Conservation (phyloP, 2,888 invertebrate genomes). For the Chymomyza caudatula region DNA sequence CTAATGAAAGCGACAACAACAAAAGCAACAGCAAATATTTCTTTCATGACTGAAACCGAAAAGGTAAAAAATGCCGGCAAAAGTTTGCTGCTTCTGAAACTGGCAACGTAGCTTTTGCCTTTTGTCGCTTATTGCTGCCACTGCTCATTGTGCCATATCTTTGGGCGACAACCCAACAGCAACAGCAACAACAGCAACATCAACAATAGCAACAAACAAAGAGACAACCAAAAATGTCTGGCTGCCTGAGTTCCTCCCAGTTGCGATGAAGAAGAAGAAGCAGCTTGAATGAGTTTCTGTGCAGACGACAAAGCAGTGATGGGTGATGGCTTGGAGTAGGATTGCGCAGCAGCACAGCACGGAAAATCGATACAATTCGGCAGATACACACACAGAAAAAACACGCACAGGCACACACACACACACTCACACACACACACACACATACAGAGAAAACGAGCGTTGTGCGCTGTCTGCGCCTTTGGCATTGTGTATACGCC, state of each 20-base stretch:
- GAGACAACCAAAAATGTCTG: conserved; percentile 16
- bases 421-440: not conserved
- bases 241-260: conserved; percentile 17
- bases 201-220: not conserved
- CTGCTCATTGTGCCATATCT: conserved; percentile 40
- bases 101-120: not conserved
- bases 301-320: conserved; percentile 32
- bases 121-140: not conserved
- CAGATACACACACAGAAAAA: conserved; percentile 56
- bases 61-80: conserved; percentile 33
- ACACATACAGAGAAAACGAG: conserved; percentile 21
- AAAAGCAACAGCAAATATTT: conserved; percentile 1
- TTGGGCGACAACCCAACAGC: conserved; percentile 36
- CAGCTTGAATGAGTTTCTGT: conserved; percentile 20
- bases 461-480: conserved; percentile 27
- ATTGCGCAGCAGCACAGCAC: conserved; percentile 24
- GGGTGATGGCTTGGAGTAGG: conserved; percentile 3
- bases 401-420: conserved; percentile 2
- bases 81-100: not conserved
- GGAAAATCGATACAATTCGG: conserved; percentile 64
- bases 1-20: not conserved
- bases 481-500: conserved; percentile 49
- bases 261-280: conserved; percentile 36
- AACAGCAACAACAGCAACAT: not conserved
- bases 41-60: not conserved